Evolutionary conservation across 2,888 invertebrate species (phyloP), one percentile per base, ranked within the genome.

Genomic region (Oscheius sp.): DNA sequence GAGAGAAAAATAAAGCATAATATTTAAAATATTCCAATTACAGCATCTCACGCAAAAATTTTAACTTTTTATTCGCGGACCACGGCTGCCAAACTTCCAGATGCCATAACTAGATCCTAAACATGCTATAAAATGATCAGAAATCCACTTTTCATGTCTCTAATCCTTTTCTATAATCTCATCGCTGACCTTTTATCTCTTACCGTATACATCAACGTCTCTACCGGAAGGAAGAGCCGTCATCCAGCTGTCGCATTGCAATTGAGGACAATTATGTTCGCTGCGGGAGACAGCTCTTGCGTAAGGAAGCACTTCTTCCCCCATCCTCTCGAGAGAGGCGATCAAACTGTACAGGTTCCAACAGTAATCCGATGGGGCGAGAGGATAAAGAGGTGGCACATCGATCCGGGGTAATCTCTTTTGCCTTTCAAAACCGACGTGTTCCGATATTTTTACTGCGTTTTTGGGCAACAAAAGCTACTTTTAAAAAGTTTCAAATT

Each of bases 251-350:
- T 33, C 33, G 33, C 33, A 32, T 12, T 14, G n/a, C 32, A 54
- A 54, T 54, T 54, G 32, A 12, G 54, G 32, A 54, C 54, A 2
- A 36, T 54, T 33, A 54, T 54, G 17, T 17, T 54, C 54, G 33
- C 54, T n/a, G 33, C 54, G 54, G 54, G 54, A n/a, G n/a, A 47
- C 22, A 20, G 33, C 17, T 8, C n/a, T 54, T 54, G 54, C 54
- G 54, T 22, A 54, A 54, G 20, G 12, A 17, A 12, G 30, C 33
- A n/a, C 30, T 51, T 51, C 51, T 24, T 47, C 22, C 32, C 33
- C 54, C 17, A 22, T 54, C 54, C 33, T 54, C 47, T 22, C 47
- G 45, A 51, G 14, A 14, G 51, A n/a, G n/a, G 30, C 26, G 30
- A n/a, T 51, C 20, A 51, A 51, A 12, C 51, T 20, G 32, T 30